These are phyloP conservation scores for Cairina moschata DNA, from an alignment of 2,113 vertebrate genomes.

Conservation along the genomic window DNA sequence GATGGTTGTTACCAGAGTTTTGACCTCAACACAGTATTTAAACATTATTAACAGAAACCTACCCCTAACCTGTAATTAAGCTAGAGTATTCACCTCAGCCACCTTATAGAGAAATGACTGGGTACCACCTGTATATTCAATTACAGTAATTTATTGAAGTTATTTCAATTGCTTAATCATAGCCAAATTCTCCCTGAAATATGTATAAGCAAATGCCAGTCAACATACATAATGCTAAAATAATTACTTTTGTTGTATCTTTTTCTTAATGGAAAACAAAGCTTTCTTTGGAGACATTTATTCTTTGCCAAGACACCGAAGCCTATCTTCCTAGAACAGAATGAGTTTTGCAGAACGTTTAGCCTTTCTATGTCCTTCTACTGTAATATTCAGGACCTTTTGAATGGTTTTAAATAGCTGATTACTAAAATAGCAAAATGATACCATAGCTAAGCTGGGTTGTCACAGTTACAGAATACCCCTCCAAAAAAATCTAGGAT, in stretches of 20 bases:
- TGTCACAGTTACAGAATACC: background rate
- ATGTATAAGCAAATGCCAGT: background rate
- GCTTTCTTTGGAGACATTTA: background rate
- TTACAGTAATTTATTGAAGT: background rate
- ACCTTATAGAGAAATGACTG: background rate
- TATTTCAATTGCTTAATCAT: background rate
- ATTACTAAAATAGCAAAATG: background rate
- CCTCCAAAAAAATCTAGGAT: background rate
- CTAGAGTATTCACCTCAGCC: background rate
- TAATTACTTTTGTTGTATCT: background rate
- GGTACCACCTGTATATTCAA: background rate
- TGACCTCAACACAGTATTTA: background rate
- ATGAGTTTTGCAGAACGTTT: background rate
- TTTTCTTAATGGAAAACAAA: background rate
- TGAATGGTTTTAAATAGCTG: background rate
- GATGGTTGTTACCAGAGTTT: background rate
- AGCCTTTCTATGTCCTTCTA: background rate
- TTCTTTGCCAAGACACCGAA: background rate
- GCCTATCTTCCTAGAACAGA: background rate
- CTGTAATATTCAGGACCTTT: background rate
- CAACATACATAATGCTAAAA: background rate
- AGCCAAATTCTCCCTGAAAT: background rate
- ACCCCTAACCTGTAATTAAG: background rate
- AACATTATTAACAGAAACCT: background rate
- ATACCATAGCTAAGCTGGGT: background rate